These are phyloP conservation scores for Hylia prasina DNA, from an alignment of 2,113 vertebrate species.

Conservation along the genomic window DNA sequence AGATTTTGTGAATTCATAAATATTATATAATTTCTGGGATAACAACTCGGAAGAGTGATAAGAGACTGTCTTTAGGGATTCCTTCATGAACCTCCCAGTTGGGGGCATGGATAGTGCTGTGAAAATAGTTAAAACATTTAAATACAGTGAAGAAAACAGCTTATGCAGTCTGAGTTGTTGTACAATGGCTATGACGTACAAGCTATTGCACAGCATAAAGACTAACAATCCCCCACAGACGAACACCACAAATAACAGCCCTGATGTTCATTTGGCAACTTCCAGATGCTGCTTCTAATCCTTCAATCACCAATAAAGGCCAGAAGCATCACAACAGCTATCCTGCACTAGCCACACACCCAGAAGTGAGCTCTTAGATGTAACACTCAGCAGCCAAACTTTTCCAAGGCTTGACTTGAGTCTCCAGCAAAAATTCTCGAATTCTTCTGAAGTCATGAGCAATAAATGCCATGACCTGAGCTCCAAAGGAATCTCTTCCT, in stretches of 20 bases:
- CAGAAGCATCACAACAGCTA: background rate
- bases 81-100: background rate
- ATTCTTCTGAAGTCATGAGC: background rate
- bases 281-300: background rate
- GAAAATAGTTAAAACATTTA: background rate
- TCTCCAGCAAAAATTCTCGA: background rate
- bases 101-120: background rate
- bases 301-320: background rate
- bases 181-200: accelerated
- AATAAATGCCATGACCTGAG: background rate
- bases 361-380: background rate
- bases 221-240: background rate
- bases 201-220: background rate
- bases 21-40: background rate
- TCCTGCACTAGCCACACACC: too few relatives aligned
- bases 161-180: background rate
- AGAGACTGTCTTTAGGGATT: background rate
- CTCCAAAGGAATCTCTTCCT: background rate
- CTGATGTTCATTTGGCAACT: background rate
- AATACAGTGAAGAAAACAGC: background rate
- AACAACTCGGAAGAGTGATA: background rate
- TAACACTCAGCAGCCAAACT: background rate
- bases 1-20: background rate
- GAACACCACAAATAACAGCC: background rate
- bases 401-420: background rate